These are phyloP conservation scores for Lepidochitona cinerea DNA, from an alignment of 2,888 invertebrate genomes.

Conservation along the genomic window DNA sequence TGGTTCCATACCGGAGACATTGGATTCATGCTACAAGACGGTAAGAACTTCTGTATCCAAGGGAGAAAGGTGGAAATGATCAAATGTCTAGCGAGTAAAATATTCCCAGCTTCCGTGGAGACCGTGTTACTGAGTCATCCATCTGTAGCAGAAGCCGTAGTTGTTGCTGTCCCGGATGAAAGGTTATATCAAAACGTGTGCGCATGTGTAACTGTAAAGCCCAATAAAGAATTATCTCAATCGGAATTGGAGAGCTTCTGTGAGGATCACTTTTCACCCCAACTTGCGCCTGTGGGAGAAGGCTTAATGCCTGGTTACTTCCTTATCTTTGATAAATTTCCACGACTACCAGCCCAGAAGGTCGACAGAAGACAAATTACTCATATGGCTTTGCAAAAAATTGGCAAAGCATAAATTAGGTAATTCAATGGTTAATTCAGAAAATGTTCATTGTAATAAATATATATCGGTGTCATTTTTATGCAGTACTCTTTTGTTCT, in stretches of 20 bases:
- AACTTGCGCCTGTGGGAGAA: neutral
- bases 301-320: slow-evolving; percentile 7
- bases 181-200: slow-evolving; percentile 9
- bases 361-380: neutral
- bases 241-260: neutral
- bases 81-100: slow-evolving; percentile 5
- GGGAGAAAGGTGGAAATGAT: slow-evolving; percentile 11
- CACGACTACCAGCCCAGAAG: slow-evolving; percentile 1
- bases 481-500: too few relatives aligned
- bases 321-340: neutral
- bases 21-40: neutral
- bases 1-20: slow-evolving; percentile 1
- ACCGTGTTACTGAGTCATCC: neutral
- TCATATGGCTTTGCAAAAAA: neutral
- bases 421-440: too few relatives aligned
- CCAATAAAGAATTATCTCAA: neutral
- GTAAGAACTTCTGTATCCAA: neutral
- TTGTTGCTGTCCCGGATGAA: slow-evolving; percentile 14
- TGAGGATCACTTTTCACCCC: neutral
- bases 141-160: neutral
- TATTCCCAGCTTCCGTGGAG: slow-evolving; percentile 8
- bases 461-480: too few relatives aligned
- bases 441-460: too few relatives aligned
- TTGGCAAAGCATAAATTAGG: too few relatives aligned
- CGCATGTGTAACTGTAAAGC: slow-evolving; percentile 8